Evolutionary conservation across 2,888 invertebrate species (phyloP).

Genomic region (Dione vanillae): DNA sequence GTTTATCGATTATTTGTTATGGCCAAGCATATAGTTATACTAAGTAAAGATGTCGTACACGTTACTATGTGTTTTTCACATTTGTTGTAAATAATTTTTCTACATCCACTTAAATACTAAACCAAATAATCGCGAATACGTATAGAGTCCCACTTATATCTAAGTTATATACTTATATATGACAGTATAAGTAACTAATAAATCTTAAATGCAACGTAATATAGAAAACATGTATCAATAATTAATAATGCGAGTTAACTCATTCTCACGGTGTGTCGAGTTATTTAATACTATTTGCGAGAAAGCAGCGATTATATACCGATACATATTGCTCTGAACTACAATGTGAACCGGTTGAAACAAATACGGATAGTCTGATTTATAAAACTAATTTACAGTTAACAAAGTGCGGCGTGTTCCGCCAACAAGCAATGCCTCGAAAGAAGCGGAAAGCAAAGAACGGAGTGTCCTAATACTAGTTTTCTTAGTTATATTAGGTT

Average conservation of each 20-base stretch:
- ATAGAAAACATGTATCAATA: constrained; percentile 1
- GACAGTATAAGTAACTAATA: neutral
- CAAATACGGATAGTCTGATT: constrained; percentile 19
- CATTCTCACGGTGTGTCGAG: constrained; percentile 24
- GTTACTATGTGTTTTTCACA: no score
- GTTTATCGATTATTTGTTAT: no score
- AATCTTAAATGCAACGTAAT: neutral
- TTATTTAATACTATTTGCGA: constrained; percentile 19
- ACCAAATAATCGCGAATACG: no score
- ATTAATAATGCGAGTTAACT: constrained; percentile 13
- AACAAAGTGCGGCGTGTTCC: no score
- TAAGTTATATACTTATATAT: neutral
- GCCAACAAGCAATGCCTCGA: no score
- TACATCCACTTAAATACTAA: no score
- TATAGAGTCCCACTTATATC: neutral
- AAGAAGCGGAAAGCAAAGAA: no score
- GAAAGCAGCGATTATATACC: constrained; percentile 32
- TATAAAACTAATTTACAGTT: constrained; percentile 11
- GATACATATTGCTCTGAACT: constrained; percentile 21
- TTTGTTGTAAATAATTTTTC: no score
- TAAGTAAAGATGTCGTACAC: no score
- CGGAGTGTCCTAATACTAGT: neutral
- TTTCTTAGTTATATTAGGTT: no score
- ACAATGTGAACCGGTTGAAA: constrained; percentile 18
- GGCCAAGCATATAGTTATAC: no score